Base-by-base conservation (phyloP, 1,140 invertebrate genomes). In the Bombus balteatus region DNA sequence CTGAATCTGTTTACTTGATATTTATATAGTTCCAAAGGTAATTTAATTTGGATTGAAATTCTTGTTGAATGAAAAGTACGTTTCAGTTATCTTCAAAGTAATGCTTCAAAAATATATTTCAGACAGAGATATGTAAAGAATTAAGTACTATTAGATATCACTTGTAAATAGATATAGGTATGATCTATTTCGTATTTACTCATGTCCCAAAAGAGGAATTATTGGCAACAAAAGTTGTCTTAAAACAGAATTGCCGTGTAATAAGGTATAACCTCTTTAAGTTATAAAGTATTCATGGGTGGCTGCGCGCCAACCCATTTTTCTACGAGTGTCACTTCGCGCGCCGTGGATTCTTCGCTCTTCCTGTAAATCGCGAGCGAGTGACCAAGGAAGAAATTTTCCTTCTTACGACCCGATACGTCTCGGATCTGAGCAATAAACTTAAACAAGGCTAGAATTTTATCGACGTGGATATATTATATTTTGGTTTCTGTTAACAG, bases 211-310 rank as follows among this genome's bases (percentile, higher is more conserved):
- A 18, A 22, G 13, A n/a, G 4, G 18, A 18, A 22, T 74, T 59
- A 76, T 76, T 18, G 12, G 22, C n/a, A n/a, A 34, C 2, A 37
- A 41, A 37, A 47, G 34, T 66, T 47, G 32, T 12, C 25, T 4
- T 25, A 18, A 15, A 15, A 53, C 10, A 32, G 43, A 66, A 76
- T 75, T 66, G 32, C 22, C 57, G 62, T 34, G 80, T 74, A 73
- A 74, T 65, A 47, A 73, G 70, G 15, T 82, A 73, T 73, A 72
- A 12, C 57, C 53, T 62, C 39, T 28, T 73, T 25, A 41, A 34
- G 57, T 47, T 71, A 66, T 82, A 65, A 82, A 82, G 32, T 75
- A 75, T 74, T 66, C 75, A 83, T 76, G 28, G 59, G 32, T 68
- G 59, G 59, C 34, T n/a, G 32, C 10, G 18, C 68, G 59, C 59